Conservation (phyloP, 1,140 invertebrate species). For the Plutomurus gul region DNA sequence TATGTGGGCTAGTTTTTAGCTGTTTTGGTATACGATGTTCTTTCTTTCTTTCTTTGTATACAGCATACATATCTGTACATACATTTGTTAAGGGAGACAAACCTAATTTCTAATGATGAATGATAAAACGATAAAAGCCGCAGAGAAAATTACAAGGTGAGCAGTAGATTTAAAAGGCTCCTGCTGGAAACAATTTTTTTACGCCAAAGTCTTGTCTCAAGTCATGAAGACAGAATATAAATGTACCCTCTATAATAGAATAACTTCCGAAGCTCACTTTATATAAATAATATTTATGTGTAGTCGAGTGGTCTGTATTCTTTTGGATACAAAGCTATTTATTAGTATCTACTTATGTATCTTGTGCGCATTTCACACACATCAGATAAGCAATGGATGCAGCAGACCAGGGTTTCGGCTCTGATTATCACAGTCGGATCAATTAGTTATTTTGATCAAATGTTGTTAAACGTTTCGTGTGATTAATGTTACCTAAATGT, state of each 20-base stretch:
- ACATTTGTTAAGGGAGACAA: background rate
- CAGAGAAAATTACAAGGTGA: background rate
- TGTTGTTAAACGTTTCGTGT: no score
- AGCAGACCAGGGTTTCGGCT: no score
- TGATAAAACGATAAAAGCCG: background rate
- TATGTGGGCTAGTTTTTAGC: background rate
- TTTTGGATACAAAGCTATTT: no score
- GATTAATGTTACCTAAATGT: no score
- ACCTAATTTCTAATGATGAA: background rate
- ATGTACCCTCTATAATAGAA: background rate
- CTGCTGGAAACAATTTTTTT: slow-evolving; percentile 1
- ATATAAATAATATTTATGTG: no score
- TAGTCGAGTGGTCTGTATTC: no score
- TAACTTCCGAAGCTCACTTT: no score
- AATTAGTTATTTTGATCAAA: no score
- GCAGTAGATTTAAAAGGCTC: slow-evolving; percentile 30
- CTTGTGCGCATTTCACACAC: no score
- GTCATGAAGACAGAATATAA: background rate
- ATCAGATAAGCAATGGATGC: no score
- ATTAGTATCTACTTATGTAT: no score
- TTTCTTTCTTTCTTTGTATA: background rate
- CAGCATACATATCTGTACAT: background rate
- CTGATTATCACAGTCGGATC: no score
- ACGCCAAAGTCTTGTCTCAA: background rate
- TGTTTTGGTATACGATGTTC: background rate